Percentiles rank a stretch among this genome's conserved stretches.
Evolutionary conservation across 2,113 vertebrate species (phyloP).

Genomic region (Oryzias celebensis): DNA sequence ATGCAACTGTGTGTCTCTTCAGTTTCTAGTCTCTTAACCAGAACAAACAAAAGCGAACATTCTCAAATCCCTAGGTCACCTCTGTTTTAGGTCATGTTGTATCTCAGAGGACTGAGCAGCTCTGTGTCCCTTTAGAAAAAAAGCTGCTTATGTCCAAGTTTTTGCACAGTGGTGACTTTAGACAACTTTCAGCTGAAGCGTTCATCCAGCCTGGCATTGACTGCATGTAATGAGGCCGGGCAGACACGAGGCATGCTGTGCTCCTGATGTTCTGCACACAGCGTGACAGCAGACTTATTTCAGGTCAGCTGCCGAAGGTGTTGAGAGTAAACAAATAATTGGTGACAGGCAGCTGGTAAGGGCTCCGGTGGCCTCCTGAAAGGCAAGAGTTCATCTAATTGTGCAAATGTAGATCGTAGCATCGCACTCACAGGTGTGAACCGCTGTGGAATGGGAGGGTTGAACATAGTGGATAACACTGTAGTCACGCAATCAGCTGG

Average conservation of each 20-base stretch:
- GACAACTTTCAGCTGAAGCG: conserved; percentile 39
- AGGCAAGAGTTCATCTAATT: neutral
- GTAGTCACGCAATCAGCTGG: neutral
- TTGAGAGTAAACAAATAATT: conserved; percentile 57
- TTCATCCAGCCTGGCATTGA: conserved; percentile 37
- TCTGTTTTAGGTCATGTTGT: conserved; percentile 19
- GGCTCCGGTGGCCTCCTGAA: conserved; percentile 33
- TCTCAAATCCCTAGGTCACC: conserved; percentile 12
- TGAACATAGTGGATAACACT: conserved; percentile 36
- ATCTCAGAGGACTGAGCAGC: conserved; percentile 15
- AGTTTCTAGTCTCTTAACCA: neutral
- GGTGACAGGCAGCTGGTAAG: conserved; percentile 49
- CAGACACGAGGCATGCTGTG: conserved; percentile 57
- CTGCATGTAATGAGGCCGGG: conserved; percentile 55
- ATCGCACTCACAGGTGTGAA: neutral
- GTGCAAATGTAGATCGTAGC: neutral
- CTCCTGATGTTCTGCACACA: conserved; percentile 31
- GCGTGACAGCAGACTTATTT: conserved; percentile 45
- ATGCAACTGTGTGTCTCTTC: neutral
- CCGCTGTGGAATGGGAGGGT: conserved; percentile 2
- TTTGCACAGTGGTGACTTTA: conserved; percentile 36
- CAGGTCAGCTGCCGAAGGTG: conserved; percentile 49
- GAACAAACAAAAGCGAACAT: conserved; percentile 21
- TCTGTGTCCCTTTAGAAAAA: conserved; percentile 32
- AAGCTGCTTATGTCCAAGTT: conserved; percentile 50